These are phyloP conservation scores for Morpho achilles DNA, from an alignment of 2,888 invertebrate species.

Conservation along the genomic window DNA sequence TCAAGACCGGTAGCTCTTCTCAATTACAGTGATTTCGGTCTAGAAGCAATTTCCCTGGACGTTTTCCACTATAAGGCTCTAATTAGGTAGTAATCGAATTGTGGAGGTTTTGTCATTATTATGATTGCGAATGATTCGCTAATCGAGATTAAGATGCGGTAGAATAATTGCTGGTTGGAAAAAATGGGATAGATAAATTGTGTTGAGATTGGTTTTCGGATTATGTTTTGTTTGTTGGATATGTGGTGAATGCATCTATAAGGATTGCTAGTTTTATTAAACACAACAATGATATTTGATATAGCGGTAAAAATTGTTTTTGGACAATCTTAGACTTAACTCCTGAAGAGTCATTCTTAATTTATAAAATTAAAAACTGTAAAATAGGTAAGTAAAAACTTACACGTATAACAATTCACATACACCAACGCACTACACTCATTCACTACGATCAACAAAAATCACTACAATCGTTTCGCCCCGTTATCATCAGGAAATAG, in stretches of 20 bases:
- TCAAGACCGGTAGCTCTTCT: conserved; percentile 66
- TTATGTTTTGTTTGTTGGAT: conserved; percentile 1
- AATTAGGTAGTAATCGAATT: conserved; percentile 74
- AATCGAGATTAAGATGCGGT: conserved; percentile 44
- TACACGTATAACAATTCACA: no score
- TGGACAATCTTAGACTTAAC: no score
- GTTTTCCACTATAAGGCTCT: conserved; percentile 57
- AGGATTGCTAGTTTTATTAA: no score
- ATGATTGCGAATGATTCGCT: conserved; percentile 58
- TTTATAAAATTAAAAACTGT: no score
- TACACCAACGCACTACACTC: no score
- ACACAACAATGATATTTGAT: no score
- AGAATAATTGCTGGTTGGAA: conserved; percentile 25
- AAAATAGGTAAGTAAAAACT: no score
- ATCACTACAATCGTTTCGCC: no score
- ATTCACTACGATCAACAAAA: no score
- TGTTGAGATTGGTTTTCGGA: conserved; percentile 15
- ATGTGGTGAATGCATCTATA: not conserved
- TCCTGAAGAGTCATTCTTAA: no score
- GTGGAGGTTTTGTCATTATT: conserved; percentile 62
- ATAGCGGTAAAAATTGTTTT: no score
- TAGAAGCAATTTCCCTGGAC: conserved; percentile 57
- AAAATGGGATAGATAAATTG: conserved; percentile 23
- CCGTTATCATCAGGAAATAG: no score
- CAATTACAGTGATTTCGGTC: conserved; percentile 65